Percentiles rank a stretch among this genome's conserved stretches.
Evolutionary conservation across 23 tunicate species (phyloP).

Genomic region (Botrylloides violaceus): DNA sequence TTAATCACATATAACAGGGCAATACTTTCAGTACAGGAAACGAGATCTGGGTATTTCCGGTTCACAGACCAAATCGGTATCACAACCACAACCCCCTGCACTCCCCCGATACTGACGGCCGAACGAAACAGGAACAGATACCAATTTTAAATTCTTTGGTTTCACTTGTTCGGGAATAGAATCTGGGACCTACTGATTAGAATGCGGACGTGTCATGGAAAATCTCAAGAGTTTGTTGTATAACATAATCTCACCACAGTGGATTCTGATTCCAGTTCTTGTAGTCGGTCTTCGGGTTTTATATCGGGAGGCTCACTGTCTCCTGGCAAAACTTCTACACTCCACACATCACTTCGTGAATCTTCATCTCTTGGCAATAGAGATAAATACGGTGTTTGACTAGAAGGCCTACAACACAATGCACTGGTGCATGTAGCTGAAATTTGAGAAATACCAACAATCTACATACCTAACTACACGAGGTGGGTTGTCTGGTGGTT

Average conservation of each 20-base stretch:
- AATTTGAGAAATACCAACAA: background rate
- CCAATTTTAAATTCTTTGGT: too few relatives aligned
- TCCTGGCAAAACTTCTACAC: slow-evolving; percentile 91
- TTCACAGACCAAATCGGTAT: too few relatives aligned
- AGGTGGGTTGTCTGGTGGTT: slow-evolving; percentile 69
- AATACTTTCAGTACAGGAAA: too few relatives aligned
- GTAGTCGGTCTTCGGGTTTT: slow-evolving; percentile 65
- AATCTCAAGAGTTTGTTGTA: background rate
- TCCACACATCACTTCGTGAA: slow-evolving; percentile 96
- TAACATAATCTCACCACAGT: slow-evolving; percentile 1
- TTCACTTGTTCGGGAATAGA: too few relatives aligned
- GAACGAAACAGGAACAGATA: too few relatives aligned
- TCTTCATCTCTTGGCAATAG: slow-evolving; percentile 76
- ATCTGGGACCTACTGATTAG: too few relatives aligned
- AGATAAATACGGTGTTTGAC: background rate
- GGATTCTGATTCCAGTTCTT: slow-evolving; percentile 79
- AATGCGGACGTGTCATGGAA: too few relatives aligned
- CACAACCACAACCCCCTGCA: too few relatives aligned
- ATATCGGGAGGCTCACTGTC: slow-evolving; percentile 94
- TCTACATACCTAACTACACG: background rate
- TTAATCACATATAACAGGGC: too few relatives aligned
- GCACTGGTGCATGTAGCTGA: background rate
- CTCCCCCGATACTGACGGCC: too few relatives aligned
- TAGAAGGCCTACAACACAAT: background rate
- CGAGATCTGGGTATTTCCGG: too few relatives aligned